Conservation (phyloP, 1,140 invertebrate species). For the Muscidifurax raptorellus region DNA sequence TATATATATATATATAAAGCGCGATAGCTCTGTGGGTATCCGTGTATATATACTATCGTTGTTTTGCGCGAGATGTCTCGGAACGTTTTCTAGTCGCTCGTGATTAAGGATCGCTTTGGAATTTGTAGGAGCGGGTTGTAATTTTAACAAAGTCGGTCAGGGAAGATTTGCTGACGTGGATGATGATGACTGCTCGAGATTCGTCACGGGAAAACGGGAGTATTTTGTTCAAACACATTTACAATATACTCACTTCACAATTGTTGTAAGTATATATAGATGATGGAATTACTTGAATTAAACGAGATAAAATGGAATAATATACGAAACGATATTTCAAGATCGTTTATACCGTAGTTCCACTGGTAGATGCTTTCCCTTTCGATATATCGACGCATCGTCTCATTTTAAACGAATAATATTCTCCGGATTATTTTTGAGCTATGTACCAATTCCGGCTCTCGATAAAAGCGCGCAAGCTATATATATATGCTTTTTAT, state of each 20-base stretch:
- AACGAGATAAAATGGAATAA: not conserved
- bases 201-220: too few species aligned
- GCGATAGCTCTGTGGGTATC: conserved; percentile 37
- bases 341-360: too few species aligned
- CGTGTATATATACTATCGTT: conserved; percentile 36
- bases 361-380: too few species aligned
- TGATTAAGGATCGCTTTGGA: not conserved
- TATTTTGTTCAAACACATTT: not conserved
- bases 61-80: conserved; percentile 50
- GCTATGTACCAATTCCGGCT: not conserved
- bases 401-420: not conserved
- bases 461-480: not conserved
- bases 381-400: not conserved
- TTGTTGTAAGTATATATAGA: too few species aligned
- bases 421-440: not conserved
- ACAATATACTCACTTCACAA: too few species aligned
- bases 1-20: not conserved
- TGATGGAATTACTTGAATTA: not conserved
- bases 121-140: not conserved
- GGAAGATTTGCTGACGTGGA: not conserved
- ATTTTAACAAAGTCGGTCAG: not conserved
- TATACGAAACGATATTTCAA: too few species aligned
- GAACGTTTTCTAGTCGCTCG: conserved; percentile 55
- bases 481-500: conserved; percentile 8
- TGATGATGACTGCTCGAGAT: too few species aligned